A percentile compares a stretch with the other conserved stretches of the same genome.
Conservation (phyloP, 2,888 invertebrate genomes). For the Erpobdella octoculata region DNA sequence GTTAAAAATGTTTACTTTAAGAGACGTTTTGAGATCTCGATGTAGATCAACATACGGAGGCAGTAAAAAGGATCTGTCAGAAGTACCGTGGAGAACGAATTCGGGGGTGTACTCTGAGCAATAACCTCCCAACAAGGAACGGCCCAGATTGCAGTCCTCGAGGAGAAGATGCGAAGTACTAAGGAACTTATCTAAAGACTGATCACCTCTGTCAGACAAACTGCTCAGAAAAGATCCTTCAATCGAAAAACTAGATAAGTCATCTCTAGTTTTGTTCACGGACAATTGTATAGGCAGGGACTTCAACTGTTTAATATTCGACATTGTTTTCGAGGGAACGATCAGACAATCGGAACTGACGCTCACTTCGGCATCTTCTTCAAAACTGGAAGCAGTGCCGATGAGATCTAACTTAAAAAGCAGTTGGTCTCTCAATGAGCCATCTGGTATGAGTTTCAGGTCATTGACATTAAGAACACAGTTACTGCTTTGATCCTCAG, state of each 20-base stretch:
- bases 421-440: slow-evolving; percentile 24
- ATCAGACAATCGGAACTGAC: no score
- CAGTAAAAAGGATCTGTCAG: slow-evolving; percentile 39
- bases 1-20: neutral
- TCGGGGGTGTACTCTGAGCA: slow-evolving; percentile 51
- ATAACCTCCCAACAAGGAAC: slow-evolving; percentile 50
- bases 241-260: no score
- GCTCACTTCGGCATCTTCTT: neutral
- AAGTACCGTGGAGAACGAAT: slow-evolving; percentile 53
- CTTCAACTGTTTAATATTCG: no score
- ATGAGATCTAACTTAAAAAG: slow-evolving; percentile 21
- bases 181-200: no score
- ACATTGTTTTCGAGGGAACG: no score
- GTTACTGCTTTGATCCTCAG: neutral
- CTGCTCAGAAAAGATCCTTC: no score
- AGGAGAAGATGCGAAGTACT: no score
- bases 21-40: slow-evolving; percentile 44
- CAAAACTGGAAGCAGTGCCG: neutral
- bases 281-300: no score
- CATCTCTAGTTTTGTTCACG: no score
- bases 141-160: slow-evolving; percentile 46
- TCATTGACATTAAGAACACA: neutral
- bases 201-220: no score
- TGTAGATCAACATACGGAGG: slow-evolving; percentile 44
- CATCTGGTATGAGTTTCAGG: slow-evolving; percentile 3